phyloP scores from a whole-genome alignment of 2,888 invertebrate species.

The Nudaria mundana region DNA sequence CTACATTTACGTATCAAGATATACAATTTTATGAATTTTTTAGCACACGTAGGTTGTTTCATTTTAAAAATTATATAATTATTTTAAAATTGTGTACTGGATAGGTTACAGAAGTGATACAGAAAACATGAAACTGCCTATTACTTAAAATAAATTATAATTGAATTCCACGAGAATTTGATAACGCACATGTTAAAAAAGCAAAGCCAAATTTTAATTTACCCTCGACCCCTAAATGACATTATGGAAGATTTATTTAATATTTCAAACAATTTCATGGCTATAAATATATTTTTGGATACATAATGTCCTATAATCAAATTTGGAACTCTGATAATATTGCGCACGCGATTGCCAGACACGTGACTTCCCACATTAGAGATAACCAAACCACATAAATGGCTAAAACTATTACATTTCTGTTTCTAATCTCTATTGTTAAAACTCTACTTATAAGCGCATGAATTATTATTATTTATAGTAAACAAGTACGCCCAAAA shows the following conservation, averaged over 20 bases:
- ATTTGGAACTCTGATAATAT: slow-evolving; percentile 47
- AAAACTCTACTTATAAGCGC: slow-evolving; percentile 52
- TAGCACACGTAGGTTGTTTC: too few species aligned
- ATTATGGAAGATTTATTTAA: slow-evolving; percentile 9
- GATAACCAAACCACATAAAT: slow-evolving; percentile 68
- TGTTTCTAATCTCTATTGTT: slow-evolving; percentile 53
- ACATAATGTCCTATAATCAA: slow-evolving; percentile 53
- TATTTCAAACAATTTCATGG: slow-evolving; percentile 21
- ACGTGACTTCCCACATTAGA: slow-evolving; percentile 59
- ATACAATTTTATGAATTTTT: too few species aligned
- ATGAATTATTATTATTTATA: slow-evolving; percentile 58
- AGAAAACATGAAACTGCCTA: too few species aligned
- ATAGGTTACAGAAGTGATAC: too few species aligned
- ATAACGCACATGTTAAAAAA: too few species aligned
- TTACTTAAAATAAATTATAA: too few species aligned
- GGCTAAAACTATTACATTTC: slow-evolving; percentile 64
- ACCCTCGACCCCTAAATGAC: slow-evolving; percentile 35
- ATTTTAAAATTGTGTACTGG: too few species aligned
- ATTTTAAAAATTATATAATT: too few species aligned
- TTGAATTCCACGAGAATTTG: too few species aligned
- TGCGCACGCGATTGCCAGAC: slow-evolving; percentile 43
- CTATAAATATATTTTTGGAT: slow-evolving; percentile 22
- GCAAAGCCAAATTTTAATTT: too few species aligned
- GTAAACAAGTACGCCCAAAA: slow-evolving; percentile 61
- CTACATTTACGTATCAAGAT: too few species aligned